These are phyloP conservation scores for Chiloscyllium plagiosum DNA, from an alignment of 2,113 vertebrate species.

Conservation along the genomic window DNA sequence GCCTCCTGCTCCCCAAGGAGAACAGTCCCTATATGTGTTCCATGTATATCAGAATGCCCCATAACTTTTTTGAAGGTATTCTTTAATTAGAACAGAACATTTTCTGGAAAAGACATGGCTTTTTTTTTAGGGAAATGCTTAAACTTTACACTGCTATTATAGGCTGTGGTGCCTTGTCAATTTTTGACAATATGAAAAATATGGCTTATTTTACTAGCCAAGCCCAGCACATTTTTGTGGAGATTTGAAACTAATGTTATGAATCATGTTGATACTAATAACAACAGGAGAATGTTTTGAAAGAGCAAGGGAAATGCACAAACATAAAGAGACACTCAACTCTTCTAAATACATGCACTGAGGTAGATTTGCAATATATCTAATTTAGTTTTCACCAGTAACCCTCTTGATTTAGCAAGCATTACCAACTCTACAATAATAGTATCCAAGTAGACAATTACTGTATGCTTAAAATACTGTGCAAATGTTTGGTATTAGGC, in stretches of 20 bases:
- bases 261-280: background rate
- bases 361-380: background rate
- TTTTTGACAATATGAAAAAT: background rate
- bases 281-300: background rate
- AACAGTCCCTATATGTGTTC: background rate
- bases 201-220: background rate
- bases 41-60: background rate
- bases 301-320: background rate
- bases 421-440: background rate
- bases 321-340: background rate
- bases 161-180: background rate
- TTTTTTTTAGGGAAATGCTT: background rate
- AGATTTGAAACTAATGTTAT: background rate
- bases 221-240: background rate
- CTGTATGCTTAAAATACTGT: background rate
- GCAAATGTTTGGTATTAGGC: background rate
- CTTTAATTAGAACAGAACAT: background rate
- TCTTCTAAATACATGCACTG: background rate
- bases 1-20: no score
- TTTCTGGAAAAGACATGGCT: background rate
- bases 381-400: background rate
- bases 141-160: background rate
- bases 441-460: background rate
- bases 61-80: background rate
- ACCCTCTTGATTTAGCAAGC: background rate